phyloP scores from a whole-genome alignment of 2,113 vertebrate species.

The Colossoma macropomum region DNA sequence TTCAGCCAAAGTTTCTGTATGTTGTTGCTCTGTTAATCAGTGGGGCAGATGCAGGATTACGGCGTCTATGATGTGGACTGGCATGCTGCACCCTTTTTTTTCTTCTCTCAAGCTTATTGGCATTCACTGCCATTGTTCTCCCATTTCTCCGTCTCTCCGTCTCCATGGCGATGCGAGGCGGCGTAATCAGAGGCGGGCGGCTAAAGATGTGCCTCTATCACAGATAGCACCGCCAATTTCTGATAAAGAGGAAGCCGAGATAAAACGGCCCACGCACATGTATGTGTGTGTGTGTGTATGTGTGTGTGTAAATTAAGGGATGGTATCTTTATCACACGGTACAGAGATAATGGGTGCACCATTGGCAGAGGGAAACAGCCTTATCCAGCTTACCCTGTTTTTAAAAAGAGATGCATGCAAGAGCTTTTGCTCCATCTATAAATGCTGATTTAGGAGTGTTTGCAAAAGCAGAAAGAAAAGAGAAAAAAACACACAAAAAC shows the following conservation, averaged over 20 bases:
- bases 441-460: neutral
- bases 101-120: conserved; percentile 45
- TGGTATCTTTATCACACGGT: neutral
- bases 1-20: conserved; percentile 39
- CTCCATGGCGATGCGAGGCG: conserved; percentile 55
- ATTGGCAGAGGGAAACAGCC: neutral
- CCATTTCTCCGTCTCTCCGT: conserved; percentile 51
- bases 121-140: conserved; percentile 59
- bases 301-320: neutral
- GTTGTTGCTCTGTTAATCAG: conserved; percentile 19
- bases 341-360: conserved; percentile 6
- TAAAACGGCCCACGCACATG: conserved; percentile 33
- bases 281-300: neutral
- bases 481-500: neutral
- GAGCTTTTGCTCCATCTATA: neutral
- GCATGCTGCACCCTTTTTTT: conserved; percentile 37
- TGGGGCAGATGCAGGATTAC: conserved; percentile 34
- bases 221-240: conserved; percentile 44
- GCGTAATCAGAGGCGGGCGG: conserved; percentile 54
- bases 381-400: conserved; percentile 6
- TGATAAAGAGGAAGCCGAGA: conserved; percentile 46
- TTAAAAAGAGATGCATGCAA: neutral
- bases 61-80: conserved; percentile 42
- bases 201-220: conserved; percentile 54
- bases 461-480: neutral